Evolutionary conservation across 2,797 vertebrate species (phyloP).

Genomic region (Harpagifer antarcticus): DNA sequence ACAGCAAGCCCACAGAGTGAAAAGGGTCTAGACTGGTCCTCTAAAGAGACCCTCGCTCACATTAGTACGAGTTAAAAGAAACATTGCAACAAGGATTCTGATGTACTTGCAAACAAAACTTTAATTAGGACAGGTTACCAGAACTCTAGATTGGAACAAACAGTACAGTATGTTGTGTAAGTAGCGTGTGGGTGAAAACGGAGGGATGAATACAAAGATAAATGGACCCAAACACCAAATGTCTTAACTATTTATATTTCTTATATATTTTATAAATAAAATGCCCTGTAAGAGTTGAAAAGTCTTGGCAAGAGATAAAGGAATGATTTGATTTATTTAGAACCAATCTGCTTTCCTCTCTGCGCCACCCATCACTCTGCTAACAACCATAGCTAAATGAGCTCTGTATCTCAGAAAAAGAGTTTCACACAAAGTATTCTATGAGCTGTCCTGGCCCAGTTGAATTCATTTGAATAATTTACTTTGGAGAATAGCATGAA

Average conservation of each 20-base stretch:
- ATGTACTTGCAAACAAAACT: conserved; percentile 61
- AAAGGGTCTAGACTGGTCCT: conserved; percentile 74
- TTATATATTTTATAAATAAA: conserved; percentile 27
- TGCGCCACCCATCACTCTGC: conserved; percentile 66
- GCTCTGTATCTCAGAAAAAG: conserved; percentile 64
- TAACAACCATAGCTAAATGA: conserved; percentile 73
- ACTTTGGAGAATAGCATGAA: conserved; percentile 63
- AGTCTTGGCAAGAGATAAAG: conserved; percentile 54
- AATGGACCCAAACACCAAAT: conserved; percentile 19
- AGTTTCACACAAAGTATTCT: conserved; percentile 69
- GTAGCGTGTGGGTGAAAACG: conserved; percentile 17
- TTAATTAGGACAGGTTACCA: conserved; percentile 57
- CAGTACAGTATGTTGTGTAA: conserved; percentile 24
- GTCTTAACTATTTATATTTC: conserved; percentile 31
- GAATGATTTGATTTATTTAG: conserved; percentile 65
- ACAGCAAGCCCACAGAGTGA: conserved; percentile 61
- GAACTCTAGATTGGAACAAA: conserved; percentile 36
- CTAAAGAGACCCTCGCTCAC: conserved; percentile 65
- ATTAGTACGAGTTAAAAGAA: conserved; percentile 66
- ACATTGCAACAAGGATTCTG: conserved; percentile 61
- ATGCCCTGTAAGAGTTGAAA: conserved; percentile 27
- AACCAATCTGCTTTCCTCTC: conserved; percentile 58
- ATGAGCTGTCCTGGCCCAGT: conserved; percentile 58
- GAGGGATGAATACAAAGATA: conserved; percentile 25
- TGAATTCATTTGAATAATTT: conserved; percentile 85